Evolutionary conservation across 1,140 invertebrate genomes (phyloP), one percentile per base, ranked within the genome.

Genomic region (Pogonus chalceus): DNA sequence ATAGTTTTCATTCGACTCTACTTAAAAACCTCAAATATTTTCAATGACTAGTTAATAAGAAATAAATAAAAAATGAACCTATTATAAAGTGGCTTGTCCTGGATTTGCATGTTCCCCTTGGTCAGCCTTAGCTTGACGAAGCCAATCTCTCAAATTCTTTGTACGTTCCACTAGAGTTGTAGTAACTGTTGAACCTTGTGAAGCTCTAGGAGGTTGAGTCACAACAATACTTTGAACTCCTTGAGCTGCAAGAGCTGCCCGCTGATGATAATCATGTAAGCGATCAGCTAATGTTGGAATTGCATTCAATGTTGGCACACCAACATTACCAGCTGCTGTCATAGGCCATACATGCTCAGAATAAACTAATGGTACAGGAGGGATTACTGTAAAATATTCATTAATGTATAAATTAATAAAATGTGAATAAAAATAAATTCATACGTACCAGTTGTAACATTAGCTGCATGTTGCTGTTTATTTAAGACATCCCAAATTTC

Each of bases 401-500:
- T 10, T 4, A 43, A 43, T 10, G n/a, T n/a, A n/a, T n/a, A n/a
- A n/a, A n/a, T n/a, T n/a, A n/a, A n/a, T n/a, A n/a, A n/a, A n/a
- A n/a, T n/a, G n/a, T 31, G 35, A 49, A 53, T 24, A 31, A 51
- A 53, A 50, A 16, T 2, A 20, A 51, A 31, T 23, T 46, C 46
- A 18, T n/a, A 43, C 35, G 51, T 57, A 72, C 70, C 70, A 54
- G 76, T 72, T 21, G 75, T 69, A 23, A 78, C 71, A 56, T 64
- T 72, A 51, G 72, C 75, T 0, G 60, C 55, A 43, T 66, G 64
- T 58, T 78, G 76, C 52, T 82, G 78, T 58, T 81, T 81, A 23
- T 81, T 76, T 16, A 85, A 66, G 35, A 84, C 80, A 31, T 81
- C 79, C 74, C 82, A 81, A 53, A 84, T 84, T 62, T 84, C 82